Percentiles rank a stretch among this genome's conserved stretches.
phyloP scores from a whole-genome alignment of 1,140 invertebrate genomes.

The Drosophila suzukii region DNA sequence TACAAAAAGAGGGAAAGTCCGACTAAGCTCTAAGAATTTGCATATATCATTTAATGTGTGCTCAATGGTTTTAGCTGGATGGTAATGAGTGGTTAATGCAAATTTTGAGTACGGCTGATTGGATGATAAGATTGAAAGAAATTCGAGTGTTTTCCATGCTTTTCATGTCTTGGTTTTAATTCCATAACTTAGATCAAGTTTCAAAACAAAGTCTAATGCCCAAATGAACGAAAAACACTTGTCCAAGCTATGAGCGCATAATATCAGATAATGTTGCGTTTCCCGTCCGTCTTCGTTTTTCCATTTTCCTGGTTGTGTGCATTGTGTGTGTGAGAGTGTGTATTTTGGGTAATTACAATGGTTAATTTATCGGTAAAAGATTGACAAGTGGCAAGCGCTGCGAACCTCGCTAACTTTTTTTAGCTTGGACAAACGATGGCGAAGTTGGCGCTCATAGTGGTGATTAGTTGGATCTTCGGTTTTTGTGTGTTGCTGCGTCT shows the following conservation, averaged over 20 bases:
- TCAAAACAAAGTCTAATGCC: slow-evolving; percentile 38
- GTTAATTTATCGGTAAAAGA: slow-evolving; percentile 35
- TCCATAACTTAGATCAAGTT: slow-evolving; percentile 31
- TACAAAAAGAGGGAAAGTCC: slow-evolving; percentile 44
- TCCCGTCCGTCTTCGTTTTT: slow-evolving; percentile 6
- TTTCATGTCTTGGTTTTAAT: slow-evolving; percentile 46
- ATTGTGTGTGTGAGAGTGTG: slow-evolving; percentile 20
- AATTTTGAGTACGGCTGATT: slow-evolving; percentile 11
- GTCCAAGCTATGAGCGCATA: slow-evolving; percentile 38
- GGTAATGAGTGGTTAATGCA: slow-evolving; percentile 25
- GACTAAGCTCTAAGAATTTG: slow-evolving; percentile 43
- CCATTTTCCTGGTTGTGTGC: not conserved
- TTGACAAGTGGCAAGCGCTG: slow-evolving; percentile 16
- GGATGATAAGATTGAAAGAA: slow-evolving; percentile 36
- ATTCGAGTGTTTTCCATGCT: slow-evolving; percentile 39
- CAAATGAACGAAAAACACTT: slow-evolving; percentile 17
- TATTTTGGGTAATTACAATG: slow-evolving; percentile 50
- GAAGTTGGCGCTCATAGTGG: slow-evolving; percentile 44
- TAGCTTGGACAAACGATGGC: slow-evolving; percentile 27
- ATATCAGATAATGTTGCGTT: slow-evolving; percentile 35
- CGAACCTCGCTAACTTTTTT: slow-evolving; percentile 7
- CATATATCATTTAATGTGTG: slow-evolving; percentile 33
- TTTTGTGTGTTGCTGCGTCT: slow-evolving; percentile 21
- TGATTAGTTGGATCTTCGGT: slow-evolving; percentile 34
- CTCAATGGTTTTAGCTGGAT: slow-evolving; percentile 14